Evolutionary conservation across 2,888 invertebrate species (phyloP).

Genomic region (Cataglyphis altisquamis): DNA sequence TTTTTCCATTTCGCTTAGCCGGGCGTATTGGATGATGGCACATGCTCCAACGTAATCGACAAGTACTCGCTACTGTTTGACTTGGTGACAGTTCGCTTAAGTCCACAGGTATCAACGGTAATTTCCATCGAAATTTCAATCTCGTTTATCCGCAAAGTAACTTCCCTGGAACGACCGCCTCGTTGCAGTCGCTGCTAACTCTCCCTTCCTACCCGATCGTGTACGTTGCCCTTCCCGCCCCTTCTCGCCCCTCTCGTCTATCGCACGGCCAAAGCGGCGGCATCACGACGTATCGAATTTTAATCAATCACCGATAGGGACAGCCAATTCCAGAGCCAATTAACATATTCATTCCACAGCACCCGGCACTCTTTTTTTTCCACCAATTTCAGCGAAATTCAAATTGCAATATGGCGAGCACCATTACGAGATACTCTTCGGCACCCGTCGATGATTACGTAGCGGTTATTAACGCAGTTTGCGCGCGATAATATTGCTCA

Average conservation of each 20-base stretch:
- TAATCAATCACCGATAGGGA: constrained; percentile 85
- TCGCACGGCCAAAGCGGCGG: constrained; percentile 64
- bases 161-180: constrained; percentile 71
- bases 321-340: constrained; percentile 84
- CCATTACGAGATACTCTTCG: constrained; percentile 62
- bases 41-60: constrained; percentile 71
- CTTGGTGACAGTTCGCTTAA: constrained; percentile 80
- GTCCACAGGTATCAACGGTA: constrained; percentile 77
- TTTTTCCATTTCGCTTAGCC: constrained; percentile 42
- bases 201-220: constrained; percentile 54
- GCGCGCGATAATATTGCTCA: constrained; percentile 62
- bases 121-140: constrained; percentile 83
- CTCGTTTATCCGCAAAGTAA: constrained; percentile 82
- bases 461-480: constrained; percentile 65
- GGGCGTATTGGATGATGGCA: constrained; percentile 40
- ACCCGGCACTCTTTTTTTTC: constrained; percentile 75
- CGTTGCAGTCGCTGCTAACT: constrained; percentile 62
- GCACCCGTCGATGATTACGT: constrained; percentile 60
- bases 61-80: constrained; percentile 78
- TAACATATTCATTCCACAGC: constrained; percentile 84
- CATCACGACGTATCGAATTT: constrained; percentile 83
- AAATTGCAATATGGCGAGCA: constrained; percentile 72
- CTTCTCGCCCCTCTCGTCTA: constrained; percentile 26
- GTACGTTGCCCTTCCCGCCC: constrained; percentile 13
- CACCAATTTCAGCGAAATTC: constrained; percentile 74